Conservation (phyloP, 2,797 vertebrate species). For the Paguma larvata region DNA sequence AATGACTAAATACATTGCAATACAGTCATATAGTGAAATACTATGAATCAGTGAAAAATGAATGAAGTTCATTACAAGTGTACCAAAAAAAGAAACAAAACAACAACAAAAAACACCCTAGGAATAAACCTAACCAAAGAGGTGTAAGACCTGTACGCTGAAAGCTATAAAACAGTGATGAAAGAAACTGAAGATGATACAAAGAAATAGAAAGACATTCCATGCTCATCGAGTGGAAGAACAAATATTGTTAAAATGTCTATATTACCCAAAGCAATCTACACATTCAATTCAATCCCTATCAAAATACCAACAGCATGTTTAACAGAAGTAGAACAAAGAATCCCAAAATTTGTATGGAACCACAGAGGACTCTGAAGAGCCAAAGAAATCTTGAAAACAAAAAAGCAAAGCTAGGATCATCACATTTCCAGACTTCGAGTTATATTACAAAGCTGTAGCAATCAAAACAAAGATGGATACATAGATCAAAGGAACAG, state of each 20-base stretch:
- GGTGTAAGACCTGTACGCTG: not conserved
- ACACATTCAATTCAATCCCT: not conserved
- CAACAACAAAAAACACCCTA: not conserved
- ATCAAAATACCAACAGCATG: not conserved
- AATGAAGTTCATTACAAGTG: not conserved
- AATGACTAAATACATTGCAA: not conserved
- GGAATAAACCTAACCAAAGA: not conserved
- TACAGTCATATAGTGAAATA: not conserved
- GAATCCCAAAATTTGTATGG: not conserved
- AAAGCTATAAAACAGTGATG: not conserved
- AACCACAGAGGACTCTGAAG: not conserved
- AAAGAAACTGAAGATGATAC: not conserved
- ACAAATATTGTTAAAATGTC: not conserved
- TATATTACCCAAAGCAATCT: not conserved
- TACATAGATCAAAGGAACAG: not conserved
- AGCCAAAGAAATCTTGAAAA: not conserved
- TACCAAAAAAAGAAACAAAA: not conserved
- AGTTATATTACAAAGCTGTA: not conserved
- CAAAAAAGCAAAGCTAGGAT: not conserved
- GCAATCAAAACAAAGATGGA: not conserved
- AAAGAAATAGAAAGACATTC: not conserved
- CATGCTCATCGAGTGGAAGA: not conserved
- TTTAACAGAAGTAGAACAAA: not conserved
- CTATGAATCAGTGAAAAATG: not conserved
- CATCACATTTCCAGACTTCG: not conserved